These are phyloP conservation scores for Emys orbicularis DNA, from an alignment of 2,797 vertebrate genomes.

Conservation along the genomic window DNA sequence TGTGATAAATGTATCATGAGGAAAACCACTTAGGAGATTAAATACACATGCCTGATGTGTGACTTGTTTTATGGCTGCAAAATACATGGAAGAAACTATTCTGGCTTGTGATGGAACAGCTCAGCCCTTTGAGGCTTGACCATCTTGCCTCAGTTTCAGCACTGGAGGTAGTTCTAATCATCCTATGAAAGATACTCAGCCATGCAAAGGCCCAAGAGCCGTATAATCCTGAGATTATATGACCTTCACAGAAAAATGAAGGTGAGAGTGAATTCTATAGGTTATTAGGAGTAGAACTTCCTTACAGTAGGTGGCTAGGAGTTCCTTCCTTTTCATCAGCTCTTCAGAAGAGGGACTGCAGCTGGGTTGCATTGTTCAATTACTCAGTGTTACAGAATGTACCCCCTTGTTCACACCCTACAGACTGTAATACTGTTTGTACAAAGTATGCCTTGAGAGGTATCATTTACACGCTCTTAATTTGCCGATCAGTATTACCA, in stretches of 20 bases:
- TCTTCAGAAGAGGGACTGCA: conserved; percentile 54
- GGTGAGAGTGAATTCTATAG: background rate
- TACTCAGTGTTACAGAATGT: background rate
- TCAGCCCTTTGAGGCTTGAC: background rate
- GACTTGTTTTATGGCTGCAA: background rate
- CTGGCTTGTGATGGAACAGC: background rate
- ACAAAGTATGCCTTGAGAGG: too few species aligned
- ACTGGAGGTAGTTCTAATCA: background rate
- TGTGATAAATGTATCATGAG: background rate
- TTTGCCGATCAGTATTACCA: too few species aligned
- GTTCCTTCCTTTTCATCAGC: conserved; percentile 30
- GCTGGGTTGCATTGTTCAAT: conserved; percentile 63
- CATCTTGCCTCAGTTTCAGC: background rate
- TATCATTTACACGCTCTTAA: too few species aligned
- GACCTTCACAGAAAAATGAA: background rate
- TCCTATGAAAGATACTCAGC: background rate
- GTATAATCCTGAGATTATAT: background rate
- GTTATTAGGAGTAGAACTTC: background rate
- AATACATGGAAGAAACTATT: background rate
- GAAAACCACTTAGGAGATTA: background rate
- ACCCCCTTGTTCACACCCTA: too few species aligned
- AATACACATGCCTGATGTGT: background rate
- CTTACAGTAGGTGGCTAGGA: background rate
- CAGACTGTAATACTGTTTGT: too few species aligned
- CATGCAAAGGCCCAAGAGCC: background rate